Evolutionary conservation across 2,113 vertebrate species (phyloP).

Genomic region (Arothron firmamentum): DNA sequence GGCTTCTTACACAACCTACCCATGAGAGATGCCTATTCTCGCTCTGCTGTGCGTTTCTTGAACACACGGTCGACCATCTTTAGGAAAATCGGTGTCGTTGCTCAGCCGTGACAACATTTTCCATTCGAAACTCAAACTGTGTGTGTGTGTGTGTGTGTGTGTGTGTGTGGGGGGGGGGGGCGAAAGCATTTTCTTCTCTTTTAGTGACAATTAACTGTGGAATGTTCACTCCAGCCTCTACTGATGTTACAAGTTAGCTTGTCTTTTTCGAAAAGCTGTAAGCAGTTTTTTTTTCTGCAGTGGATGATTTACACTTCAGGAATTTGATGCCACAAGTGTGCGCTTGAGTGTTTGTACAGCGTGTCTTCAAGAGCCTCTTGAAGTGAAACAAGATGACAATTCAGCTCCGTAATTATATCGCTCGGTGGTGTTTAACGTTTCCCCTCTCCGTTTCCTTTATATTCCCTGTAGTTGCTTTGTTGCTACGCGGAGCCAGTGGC

Average conservation of each 20-base stretch:
- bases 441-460: constrained; percentile 31
- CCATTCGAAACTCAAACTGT: constrained; percentile 5
- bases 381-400: constrained; percentile 15
- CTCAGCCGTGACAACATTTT: background rate
- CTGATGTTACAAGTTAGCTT: constrained; percentile 11
- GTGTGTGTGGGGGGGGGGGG: too few species aligned
- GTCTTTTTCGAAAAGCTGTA: constrained; percentile 23
- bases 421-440: constrained; percentile 17
- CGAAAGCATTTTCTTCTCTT: background rate
- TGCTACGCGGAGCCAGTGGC: constrained; percentile 47
- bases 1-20: background rate
- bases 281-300: constrained; percentile 23
- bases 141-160: background rate
- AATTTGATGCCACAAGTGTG: background rate
- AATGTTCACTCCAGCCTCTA: constrained; percentile 26
- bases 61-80: constrained; percentile 7
- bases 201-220: background rate
- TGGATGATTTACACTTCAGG: constrained; percentile 33
- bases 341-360: constrained; percentile 4
- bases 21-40: too few species aligned
- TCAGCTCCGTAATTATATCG: constrained; percentile 28
- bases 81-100: background rate
- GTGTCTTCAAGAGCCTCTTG: constrained; percentile 8
- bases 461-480: constrained; percentile 42
- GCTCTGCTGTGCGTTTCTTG: too few species aligned